Conservation (phyloP, 1,140 invertebrate genomes). For the Bacillus rossius region DNA sequence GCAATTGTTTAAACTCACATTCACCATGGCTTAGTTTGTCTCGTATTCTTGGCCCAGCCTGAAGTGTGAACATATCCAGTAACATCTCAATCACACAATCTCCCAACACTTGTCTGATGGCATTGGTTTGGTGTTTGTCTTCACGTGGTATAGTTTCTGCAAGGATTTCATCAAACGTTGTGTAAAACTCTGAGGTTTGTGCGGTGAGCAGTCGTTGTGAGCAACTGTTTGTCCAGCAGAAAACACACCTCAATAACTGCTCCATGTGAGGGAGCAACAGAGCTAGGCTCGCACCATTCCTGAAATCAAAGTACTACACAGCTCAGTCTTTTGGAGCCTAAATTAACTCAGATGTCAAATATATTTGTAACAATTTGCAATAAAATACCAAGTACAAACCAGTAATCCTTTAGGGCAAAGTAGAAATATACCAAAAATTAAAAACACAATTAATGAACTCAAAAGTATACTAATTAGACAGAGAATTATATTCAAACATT, state of each 20-base stretch:
- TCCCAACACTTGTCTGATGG: conserved; percentile 1
- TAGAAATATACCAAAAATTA: too few relatives aligned
- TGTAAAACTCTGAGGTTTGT: conserved; percentile 18
- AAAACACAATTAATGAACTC: too few relatives aligned
- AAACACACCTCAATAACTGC: conserved; percentile 13
- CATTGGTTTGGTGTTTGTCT: neutral
- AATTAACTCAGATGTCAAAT: too few relatives aligned
- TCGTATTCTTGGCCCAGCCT: conserved; percentile 14
- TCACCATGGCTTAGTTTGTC: conserved; percentile 21
- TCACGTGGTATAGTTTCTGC: conserved; percentile 4
- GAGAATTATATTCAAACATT: too few relatives aligned
- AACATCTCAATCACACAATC: conserved; percentile 15
- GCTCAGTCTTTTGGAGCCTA: too few relatives aligned
- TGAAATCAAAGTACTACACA: too few relatives aligned
- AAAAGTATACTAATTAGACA: too few relatives aligned
- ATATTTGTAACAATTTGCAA: too few relatives aligned
- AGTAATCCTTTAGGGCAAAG: neutral
- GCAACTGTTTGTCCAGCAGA: conserved; percentile 16
- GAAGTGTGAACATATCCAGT: conserved; percentile 12
- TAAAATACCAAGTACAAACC: conserved; percentile 3
- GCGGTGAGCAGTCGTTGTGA: conserved; percentile 15
- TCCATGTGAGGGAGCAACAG: conserved; percentile 16
- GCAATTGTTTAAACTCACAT: conserved; percentile 7
- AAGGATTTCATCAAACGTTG: conserved; percentile 21
- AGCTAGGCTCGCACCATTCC: conserved; percentile 15